Conservation (phyloP, 2,113 vertebrate species). For the Pseudorasbora parva region DNA sequence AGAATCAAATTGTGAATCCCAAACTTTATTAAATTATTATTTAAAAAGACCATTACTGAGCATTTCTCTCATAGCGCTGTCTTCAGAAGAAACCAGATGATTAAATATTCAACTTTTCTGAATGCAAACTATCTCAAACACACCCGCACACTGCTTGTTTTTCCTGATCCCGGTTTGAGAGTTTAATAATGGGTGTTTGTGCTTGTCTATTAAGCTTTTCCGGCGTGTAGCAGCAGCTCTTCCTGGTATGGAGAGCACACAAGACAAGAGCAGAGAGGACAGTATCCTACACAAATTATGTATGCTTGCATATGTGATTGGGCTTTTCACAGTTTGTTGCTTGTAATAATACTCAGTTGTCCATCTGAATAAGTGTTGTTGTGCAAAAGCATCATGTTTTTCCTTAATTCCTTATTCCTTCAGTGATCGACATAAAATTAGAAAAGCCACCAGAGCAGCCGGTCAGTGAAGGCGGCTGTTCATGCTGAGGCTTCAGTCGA, state of each 20-base stretch:
- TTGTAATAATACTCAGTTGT: background rate
- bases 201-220: conserved; percentile 84
- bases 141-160: background rate
- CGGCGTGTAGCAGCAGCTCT: conserved; percentile 96
- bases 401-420: conserved; percentile 78
- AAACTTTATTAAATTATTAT: background rate
- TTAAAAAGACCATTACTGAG: background rate
- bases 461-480: conserved; percentile 92
- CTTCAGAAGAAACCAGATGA: background rate
- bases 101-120: conserved; percentile 50
- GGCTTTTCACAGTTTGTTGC: background rate
- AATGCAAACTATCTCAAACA: conserved; percentile 44
- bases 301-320: background rate
- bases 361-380: background rate
- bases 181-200: conserved; percentile 41
- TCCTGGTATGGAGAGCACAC: conserved; percentile 97
- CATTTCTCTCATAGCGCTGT: background rate
- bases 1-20: background rate
- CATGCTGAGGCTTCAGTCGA: conserved; percentile 85
- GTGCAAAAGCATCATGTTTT: background rate
- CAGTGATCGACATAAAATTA: conserved; percentile 99
- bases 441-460: conserved; percentile 94
- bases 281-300: conserved; percentile 89
- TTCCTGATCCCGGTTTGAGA: no score
- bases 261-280: conserved; percentile 98